phyloP scores from a whole-genome alignment of 2,797 vertebrate species.

The Gymnodraco acuticeps region DNA sequence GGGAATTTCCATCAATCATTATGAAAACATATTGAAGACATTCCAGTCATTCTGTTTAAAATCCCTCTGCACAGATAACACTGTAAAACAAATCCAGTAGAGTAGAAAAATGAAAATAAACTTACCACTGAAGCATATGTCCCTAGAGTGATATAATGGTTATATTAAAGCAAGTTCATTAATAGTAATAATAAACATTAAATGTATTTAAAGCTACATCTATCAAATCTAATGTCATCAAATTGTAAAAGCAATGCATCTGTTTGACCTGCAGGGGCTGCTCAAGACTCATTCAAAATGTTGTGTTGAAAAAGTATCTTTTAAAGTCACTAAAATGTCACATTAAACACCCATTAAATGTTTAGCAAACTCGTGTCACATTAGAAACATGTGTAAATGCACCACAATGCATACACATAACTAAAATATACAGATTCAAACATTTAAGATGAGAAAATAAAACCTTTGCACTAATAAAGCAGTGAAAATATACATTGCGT shows the following conservation, averaged over 20 bases:
- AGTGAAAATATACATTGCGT: neutral
- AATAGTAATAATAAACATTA: neutral
- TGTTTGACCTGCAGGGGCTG: constrained; percentile 14
- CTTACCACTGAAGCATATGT: neutral
- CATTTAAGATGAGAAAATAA: neutral
- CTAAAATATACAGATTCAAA: neutral
- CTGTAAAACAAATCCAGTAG: neutral
- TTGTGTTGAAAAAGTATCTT: neutral
- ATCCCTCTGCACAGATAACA: neutral
- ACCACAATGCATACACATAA: neutral
- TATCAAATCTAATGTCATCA: neutral
- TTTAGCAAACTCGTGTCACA: constrained; percentile 11
- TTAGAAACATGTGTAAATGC: neutral
- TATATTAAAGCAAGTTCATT: neutral
- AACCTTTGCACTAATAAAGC: neutral
- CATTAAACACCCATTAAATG: constrained; percentile 26
- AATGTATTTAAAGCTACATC: neutral
- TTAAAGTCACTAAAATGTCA: constrained; percentile 1
- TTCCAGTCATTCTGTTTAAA: neutral
- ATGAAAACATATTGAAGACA: constrained; percentile 23
- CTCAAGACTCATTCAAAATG: neutral
- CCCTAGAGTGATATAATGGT: neutral
- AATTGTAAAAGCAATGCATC: accelerated
- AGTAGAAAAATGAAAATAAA: neutral
- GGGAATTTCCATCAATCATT: constrained; percentile 35